Base-by-base conservation (phyloP, 2,113 vertebrate species). In the Rostratula benghalensis region DNA sequence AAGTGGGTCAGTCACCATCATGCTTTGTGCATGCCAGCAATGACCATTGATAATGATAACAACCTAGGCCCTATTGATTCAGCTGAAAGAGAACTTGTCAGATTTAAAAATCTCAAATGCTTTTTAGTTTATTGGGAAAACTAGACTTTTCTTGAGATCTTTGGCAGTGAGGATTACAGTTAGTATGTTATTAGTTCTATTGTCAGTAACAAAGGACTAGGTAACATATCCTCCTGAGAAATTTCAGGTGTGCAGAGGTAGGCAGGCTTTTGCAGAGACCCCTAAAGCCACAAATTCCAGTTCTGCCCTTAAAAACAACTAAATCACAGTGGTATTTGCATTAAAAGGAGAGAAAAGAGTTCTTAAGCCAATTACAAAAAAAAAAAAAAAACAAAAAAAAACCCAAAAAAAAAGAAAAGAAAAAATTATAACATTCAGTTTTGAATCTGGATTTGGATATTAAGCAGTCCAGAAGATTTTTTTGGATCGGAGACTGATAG, bases 11-110 rank as follows among this genome's bases (percentile, higher is more conserved):
- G 43, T 83, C 15, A 37, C n/a, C 63, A 69, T 16, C 8, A 30
- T 5, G 9, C 17, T 80, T 80, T 1, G 0, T n/a, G 18, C 3
- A 0, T 83, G 37, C 50, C 25, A 63, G 23, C 9, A 75, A 56
- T 56, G 24, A 61, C 33, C 18, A 19, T 22, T 4, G n/a, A 1
- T 3, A 25, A 18, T 10, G 25, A 12, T 33, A 64, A 27, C n/a
- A 95, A 16, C 12, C 51, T 78, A 31, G 51, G 45, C 24, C 7
- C 6, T 64, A 5, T 21, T 57, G 33, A 17, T 93, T 77, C 37
- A 83, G 7, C 46, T 81, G 41, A n/a, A 91, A 83, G 48, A 84
- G 10, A 71, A 76, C 78, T 85, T 46, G 9, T 65, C 22, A 41
- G 17, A 18, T 93, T 67, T 91, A 30, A 70, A 88, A 61, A 74